Conservation (phyloP, 1,140 invertebrate species). For the Paracyclopina nana region DNA sequence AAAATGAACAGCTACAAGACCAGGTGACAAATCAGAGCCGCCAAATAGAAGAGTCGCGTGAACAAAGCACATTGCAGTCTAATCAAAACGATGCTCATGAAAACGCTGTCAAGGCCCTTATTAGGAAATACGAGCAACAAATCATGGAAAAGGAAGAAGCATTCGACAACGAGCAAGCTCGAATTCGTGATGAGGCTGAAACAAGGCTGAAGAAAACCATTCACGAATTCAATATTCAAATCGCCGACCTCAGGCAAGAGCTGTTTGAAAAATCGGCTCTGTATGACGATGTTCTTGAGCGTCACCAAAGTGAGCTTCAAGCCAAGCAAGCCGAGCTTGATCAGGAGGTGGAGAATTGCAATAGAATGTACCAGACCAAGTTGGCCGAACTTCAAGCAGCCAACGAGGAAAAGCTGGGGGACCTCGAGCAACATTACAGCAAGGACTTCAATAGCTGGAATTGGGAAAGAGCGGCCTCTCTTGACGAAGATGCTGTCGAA, state of each 20-base stretch:
- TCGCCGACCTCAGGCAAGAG: slow-evolving; percentile 9
- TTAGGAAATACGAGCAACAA: slow-evolving; percentile 21
- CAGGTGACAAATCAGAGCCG: too few species aligned
- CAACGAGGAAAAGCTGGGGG: slow-evolving; percentile 16
- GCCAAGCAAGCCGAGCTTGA: slow-evolving; percentile 21
- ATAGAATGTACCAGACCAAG: slow-evolving; percentile 18
- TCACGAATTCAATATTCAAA: not conserved
- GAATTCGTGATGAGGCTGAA: slow-evolving; percentile 6
- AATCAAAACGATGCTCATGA: too few species aligned
- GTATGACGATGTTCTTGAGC: slow-evolving; percentile 10
- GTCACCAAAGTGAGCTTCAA: slow-evolving; percentile 17
- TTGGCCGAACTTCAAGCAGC: slow-evolving; percentile 15
- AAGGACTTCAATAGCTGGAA: not conserved
- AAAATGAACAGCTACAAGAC: too few species aligned
- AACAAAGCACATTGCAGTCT: too few species aligned
- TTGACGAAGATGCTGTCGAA: slow-evolving; percentile 8
- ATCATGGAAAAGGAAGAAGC: slow-evolving; percentile 17
- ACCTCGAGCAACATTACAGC: slow-evolving; percentile 13
- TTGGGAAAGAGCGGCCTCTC: too few species aligned
- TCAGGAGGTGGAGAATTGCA: slow-evolving; percentile 20
- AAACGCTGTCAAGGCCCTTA: not conserved
- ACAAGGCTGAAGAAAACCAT: not conserved
- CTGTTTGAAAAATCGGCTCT: slow-evolving; percentile 1
- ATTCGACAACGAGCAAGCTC: not conserved
- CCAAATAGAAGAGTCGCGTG: too few species aligned